phyloP scores from a whole-genome alignment of 2,797 vertebrate genomes.

The Adrianichthys oophorus region DNA sequence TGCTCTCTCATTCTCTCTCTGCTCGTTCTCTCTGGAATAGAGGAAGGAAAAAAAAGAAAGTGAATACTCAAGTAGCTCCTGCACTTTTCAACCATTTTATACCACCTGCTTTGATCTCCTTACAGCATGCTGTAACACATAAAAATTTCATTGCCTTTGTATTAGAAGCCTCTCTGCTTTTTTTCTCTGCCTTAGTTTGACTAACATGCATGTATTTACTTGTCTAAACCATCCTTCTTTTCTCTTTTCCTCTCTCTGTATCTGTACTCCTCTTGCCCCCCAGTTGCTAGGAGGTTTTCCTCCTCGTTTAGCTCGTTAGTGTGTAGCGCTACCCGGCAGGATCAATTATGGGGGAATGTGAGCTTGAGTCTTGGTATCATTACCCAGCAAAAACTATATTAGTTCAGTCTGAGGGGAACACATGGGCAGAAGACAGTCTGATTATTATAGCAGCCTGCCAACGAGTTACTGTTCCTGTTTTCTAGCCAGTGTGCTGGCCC shows the following conservation, averaged over 20 bases:
- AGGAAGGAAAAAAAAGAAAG: conserved; percentile 67
- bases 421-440: conserved; percentile 53
- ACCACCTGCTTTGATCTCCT: conserved; percentile 73
- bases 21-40: conserved; percentile 64
- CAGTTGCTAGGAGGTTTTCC: conserved; percentile 70
- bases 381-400: conserved; percentile 78
- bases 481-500: conserved; percentile 46
- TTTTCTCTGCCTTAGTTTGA: conserved; percentile 55
- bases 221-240: conserved; percentile 47
- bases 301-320: conserved; percentile 77
- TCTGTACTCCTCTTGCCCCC: conserved; percentile 49
- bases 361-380: conserved; percentile 71
- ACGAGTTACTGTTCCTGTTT: conserved; percentile 49
- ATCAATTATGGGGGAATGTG: conserved; percentile 79
- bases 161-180: conserved; percentile 47
- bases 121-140: conserved; percentile 57
- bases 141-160: conserved; percentile 61
- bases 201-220: conserved; percentile 65
- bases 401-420: conserved; percentile 74
- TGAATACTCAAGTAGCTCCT: conserved; percentile 76
- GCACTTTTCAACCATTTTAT: conserved; percentile 76
- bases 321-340: conserved; percentile 71
- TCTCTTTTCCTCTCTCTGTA: conserved; percentile 33
- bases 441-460: conserved; percentile 58
- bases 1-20: conserved; percentile 58